Evolutionary conservation across 1,140 invertebrate genomes (phyloP), one percentile per base, ranked within the genome.

Genomic region (Drosophila equinoxialis): DNA sequence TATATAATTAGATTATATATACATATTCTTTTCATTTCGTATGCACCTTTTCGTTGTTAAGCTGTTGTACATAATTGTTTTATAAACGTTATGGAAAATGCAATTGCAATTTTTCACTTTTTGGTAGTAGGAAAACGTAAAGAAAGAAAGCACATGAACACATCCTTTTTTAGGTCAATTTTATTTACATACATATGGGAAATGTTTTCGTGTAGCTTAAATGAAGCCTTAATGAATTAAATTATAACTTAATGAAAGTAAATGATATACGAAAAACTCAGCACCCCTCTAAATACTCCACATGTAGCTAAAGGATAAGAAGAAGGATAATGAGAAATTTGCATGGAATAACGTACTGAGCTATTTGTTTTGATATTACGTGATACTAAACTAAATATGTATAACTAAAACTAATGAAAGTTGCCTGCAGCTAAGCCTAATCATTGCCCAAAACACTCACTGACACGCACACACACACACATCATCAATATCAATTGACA

Each of bases 291-390:
- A 17, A 17, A 61, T 35, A 60, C 17, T 3, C 14, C 3, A 20
- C 20, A 63, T 48, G 68, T 84, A 81, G 74, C 62, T 85, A 81
- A 76, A 68, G 66, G 68, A 68, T 67, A 67, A 76, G 37, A 41
- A 42, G 17, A 57, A 65, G 45, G 45, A 23, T 51, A 51, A 51
- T 6, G 10, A 23, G 45, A 51, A 51, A 30, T 30, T 5, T 30
- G 30, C 5, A 30, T 6, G 6, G 5, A 6, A 6, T 30, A 68
- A 78, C 71, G 83, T 87, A 86, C 83, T 86, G 83, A 86, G 67
- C 71, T 75, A 79, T 71, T 86, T 79, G 71, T 86, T 79, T 86
- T 86, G 79, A 86, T 87, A 89, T 86, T 89, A 83, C 83, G 83
- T 86, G 83, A 86, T 86, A 86, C 83, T 86, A 87, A 86, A 89